phyloP scores from a whole-genome alignment of 2,888 invertebrate species.

The Chalcosyrphus nemorum region DNA sequence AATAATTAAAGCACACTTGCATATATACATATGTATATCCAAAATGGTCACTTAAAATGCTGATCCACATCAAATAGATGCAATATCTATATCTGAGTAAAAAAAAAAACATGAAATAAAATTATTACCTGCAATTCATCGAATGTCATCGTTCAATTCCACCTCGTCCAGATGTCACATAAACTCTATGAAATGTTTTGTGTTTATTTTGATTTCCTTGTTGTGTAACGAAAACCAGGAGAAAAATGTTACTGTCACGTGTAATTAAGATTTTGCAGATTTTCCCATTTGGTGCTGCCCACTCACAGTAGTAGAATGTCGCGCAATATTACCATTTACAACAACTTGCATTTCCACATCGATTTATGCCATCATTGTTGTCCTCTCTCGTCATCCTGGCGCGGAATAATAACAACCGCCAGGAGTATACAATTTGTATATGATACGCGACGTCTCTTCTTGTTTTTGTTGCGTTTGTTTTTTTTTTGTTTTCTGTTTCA shows the following conservation, averaged over 20 bases:
- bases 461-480: no score
- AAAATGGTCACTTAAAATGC: background rate
- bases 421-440: constrained; percentile 54
- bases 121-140: constrained; percentile 22
- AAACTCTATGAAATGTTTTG: constrained; percentile 6
- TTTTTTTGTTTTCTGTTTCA: constrained; percentile 56
- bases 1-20: background rate
- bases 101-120: background rate
- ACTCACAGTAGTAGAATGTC: background rate
- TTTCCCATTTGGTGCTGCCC: constrained; percentile 14
- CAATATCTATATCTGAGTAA: background rate
- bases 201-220: constrained; percentile 1
- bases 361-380: constrained; percentile 63
- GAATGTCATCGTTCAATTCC: background rate
- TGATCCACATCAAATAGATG: background rate
- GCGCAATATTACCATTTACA: constrained; percentile 36
- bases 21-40: background rate
- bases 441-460: constrained; percentile 59
- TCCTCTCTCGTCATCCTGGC: constrained; percentile 52
- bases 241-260: constrained; percentile 68
- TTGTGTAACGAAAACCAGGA: constrained; percentile 44
- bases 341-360: constrained; percentile 48
- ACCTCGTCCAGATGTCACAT: constrained; percentile 37
- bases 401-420: constrained; percentile 50
- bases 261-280: constrained; percentile 71